Conservation (phyloP, 1,140 invertebrate species). For the Drosophila grimshawi region DNA sequence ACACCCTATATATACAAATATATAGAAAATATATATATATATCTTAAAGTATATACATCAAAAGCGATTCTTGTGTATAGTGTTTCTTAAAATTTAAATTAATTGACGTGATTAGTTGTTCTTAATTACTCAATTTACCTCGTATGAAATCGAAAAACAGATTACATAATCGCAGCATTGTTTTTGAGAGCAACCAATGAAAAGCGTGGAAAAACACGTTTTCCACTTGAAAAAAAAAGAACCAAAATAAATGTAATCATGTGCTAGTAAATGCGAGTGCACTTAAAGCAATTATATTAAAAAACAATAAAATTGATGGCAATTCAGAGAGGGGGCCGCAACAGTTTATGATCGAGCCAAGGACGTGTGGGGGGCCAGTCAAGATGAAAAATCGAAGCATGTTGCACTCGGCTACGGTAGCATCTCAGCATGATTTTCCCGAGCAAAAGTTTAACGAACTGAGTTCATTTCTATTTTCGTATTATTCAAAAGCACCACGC, state of each 20-base stretch:
- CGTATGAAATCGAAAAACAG: slow-evolving; percentile 34
- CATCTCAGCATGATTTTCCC: slow-evolving; percentile 67
- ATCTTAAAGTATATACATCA: slow-evolving; percentile 46
- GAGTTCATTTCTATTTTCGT: slow-evolving; percentile 85
- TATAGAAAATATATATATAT: slow-evolving; percentile 65
- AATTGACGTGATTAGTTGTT: slow-evolving; percentile 41
- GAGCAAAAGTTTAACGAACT: slow-evolving; percentile 84
- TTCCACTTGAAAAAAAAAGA: slow-evolving; percentile 51
- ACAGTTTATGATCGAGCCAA: not conserved
- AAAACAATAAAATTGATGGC: slow-evolving; percentile 43
- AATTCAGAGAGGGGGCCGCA: slow-evolving; percentile 53
- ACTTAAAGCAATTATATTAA: slow-evolving; percentile 45
- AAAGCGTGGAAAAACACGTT: slow-evolving; percentile 73
- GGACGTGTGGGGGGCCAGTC: not conserved
- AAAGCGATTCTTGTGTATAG: slow-evolving; percentile 42
- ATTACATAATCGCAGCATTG: slow-evolving; percentile 71
- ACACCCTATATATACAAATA: slow-evolving; percentile 66
- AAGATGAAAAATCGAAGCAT: slow-evolving; percentile 45
- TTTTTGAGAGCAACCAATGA: slow-evolving; percentile 33
- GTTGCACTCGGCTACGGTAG: slow-evolving; percentile 47
- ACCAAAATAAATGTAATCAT: slow-evolving; percentile 7
- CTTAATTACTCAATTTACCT: slow-evolving; percentile 27
- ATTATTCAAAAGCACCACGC: slow-evolving; percentile 69
- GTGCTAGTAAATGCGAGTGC: slow-evolving; percentile 45
- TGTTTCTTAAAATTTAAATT: slow-evolving; percentile 47